Evolutionary conservation across 2,797 vertebrate species (phyloP).

Genomic region (Loriculus beryllinus): DNA sequence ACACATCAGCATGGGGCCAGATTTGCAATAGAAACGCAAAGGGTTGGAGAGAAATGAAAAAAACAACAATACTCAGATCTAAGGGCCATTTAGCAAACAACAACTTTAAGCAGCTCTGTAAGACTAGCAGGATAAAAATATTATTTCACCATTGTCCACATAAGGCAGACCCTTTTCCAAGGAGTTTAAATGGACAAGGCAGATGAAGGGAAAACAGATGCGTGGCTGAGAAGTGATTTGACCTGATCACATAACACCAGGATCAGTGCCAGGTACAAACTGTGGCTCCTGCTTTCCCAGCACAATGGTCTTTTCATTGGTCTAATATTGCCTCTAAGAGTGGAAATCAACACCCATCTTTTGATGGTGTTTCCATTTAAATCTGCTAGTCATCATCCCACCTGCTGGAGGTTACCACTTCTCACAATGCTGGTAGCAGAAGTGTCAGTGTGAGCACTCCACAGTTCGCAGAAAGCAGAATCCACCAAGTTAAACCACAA

Average conservation of each 20-base stretch:
- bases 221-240: neutral
- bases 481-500: neutral
- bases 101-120: neutral
- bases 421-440: neutral
- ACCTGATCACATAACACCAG: neutral
- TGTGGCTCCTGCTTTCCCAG: neutral
- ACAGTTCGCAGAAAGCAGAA: neutral
- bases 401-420: neutral
- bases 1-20: neutral
- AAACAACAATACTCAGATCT: neutral
- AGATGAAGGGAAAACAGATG: neutral
- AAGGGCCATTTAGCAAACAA: neutral
- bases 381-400: neutral
- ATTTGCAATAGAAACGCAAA: constrained; percentile 19
- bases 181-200: neutral
- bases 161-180: neutral
- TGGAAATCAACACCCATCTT: neutral
- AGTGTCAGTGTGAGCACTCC: neutral
- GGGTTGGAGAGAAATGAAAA: neutral
- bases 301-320: neutral
- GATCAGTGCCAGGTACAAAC: neutral
- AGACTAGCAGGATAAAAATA: neutral
- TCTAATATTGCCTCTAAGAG: neutral
- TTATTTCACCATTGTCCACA: neutral
- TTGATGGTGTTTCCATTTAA: neutral